Conservation (phyloP, 2,888 invertebrate genomes). For the Unio delphinus region DNA sequence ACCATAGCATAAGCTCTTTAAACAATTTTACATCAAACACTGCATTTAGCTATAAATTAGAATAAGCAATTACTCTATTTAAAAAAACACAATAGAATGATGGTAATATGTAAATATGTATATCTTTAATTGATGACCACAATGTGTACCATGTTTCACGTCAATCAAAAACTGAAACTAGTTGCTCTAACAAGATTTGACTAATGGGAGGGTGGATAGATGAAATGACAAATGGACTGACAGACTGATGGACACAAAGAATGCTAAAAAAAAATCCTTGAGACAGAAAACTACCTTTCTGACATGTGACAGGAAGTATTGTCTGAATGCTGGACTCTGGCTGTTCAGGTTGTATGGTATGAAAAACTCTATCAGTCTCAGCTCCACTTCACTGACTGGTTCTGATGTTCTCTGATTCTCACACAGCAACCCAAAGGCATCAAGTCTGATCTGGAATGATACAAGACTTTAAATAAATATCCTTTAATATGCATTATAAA, state of each 20-base stretch:
- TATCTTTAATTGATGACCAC: no score
- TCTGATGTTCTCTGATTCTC: constrained; percentile 84
- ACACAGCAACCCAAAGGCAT: constrained; percentile 80
- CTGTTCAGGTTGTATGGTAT: constrained; percentile 81
- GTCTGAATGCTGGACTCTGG: constrained; percentile 80
- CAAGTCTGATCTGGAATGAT: constrained; percentile 77
- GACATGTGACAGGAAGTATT: constrained; percentile 79
- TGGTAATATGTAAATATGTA: no score
- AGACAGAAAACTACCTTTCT: constrained; percentile 77
- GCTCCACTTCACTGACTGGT: constrained; percentile 76
- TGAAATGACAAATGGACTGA: background rate
- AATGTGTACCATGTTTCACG: no score
- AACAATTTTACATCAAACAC: no score
- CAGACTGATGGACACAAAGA: background rate
- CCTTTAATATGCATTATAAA: no score
- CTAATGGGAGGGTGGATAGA: no score
- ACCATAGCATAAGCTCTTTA: no score
- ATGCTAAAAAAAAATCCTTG: background rate
- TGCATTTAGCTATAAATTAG: no score
- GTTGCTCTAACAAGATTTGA: no score
- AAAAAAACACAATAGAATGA: no score
- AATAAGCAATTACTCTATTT: no score
- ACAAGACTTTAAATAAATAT: background rate
- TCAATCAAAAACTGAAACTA: no score
- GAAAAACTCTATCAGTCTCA: constrained; percentile 78